Base-by-base conservation (phyloP, 2,888 invertebrate species). In the Leptogaster cylindrica region DNA sequence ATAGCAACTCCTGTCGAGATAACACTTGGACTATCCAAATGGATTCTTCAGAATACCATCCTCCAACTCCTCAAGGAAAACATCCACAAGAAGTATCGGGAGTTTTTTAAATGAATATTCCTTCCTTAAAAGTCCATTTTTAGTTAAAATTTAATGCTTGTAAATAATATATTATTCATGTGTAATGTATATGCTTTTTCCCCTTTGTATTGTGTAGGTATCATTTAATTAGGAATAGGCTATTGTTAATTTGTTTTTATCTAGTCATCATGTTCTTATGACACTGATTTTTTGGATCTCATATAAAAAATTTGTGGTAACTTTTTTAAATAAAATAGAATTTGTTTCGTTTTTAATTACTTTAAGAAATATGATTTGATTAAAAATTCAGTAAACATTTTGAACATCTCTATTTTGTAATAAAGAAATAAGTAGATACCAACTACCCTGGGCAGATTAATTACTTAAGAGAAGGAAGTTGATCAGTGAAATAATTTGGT, bases 1-100 rank as follows among this genome's bases (percentile, higher is more conserved):
- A 81, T 70, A 80, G 76, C 74, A 80, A 80, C 64, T 76, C 77
- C 36, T 76, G 75, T 7, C 73, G 75, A 39, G 78, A 80, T 66
- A 79, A 80, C 67, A 75, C 75, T 28, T 80, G 80, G 80, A 79
- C 79, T 65, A 79, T 81, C 31, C 65, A 65, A 36, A 36, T 65
- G 12, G 65, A 65, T n/a, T 58, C 58, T 1, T 16, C 33, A 12
- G 28, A 51, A 0, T 51, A 50, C 12, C 51, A 65, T 25, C 65
- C 50, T 12, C 39, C 10, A n/a, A 20, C 27, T 23, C 50, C 23
- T 25, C 16, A 27, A 4, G 65, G 50, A 14, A n/a, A n/a, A n/a
- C n/a, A n/a, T n/a, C n/a, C n/a, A n/a, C 39, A 33, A 27, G 65
- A 65, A 48, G 27, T 65, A n/a, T 12, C 33, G n/a, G 65, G 51